Base-by-base conservation (phyloP, 2,888 invertebrate genomes). In the Amphipoea lucens region DNA sequence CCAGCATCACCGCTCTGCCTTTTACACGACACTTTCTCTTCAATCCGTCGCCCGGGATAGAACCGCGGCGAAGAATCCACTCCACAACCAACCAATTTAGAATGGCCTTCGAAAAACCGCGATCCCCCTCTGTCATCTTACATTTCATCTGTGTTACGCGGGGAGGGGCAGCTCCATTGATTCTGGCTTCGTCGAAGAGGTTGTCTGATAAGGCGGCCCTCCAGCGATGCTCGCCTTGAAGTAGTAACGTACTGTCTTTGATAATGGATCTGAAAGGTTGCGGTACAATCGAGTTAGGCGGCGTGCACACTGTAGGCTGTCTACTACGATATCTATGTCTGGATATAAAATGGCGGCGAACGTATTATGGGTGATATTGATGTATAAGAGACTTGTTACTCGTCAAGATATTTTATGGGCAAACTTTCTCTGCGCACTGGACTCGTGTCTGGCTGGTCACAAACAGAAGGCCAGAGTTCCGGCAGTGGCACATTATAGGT, bases 181-280 rank as follows among this genome's bases (percentile, higher is more conserved):
- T 91, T 91, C 83, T 91, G 90, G 92, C 81, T 75, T 54, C 40
- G 78, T 83, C 81, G 82, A 84, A 87, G 89, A 86, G 89, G 87
- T 82, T 87, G 85, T 86, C 90, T 92, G 93, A 92, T 93, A 93
- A 93, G 92, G 76, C 89, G 78, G 84, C 88, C 85, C 91, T 90
- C 87, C 77, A 90, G 88, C 82, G 88, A 85, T 89, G 88, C 86
- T 89, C 91, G 91, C 90, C 90, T 91, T 90, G 89, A 90, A 91
- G 91, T 91, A 91, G 90, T 91, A 91, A 91, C 91, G 90, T 90
- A 90, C 90, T 90, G 91, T 90, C 92, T 90, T 88, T 90, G 92
- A 93, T 92, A 89, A 91, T 91, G 90, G 92, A 91, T 90, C 90
- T 88, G 88, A 89, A 89, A 90, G 92, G 91, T 92, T 91, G 90